Conservation (phyloP, 1,140 invertebrate genomes). For the Trichomalopsis sarcophagae region DNA sequence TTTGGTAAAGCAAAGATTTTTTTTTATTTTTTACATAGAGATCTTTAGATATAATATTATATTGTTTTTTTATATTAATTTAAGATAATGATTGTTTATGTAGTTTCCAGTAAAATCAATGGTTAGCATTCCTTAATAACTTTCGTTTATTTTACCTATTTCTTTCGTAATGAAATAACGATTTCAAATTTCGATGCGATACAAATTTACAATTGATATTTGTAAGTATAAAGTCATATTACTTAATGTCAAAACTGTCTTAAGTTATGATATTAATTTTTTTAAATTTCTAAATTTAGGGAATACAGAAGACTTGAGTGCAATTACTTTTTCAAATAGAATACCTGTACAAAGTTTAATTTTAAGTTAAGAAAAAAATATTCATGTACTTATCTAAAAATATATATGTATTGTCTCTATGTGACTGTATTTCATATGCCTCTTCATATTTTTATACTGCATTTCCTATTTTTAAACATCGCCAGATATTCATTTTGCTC, state of each 20-base stretch:
- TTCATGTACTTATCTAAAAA: conserved; percentile 46
- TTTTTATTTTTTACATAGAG: conserved; percentile 34
- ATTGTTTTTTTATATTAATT: conserved; percentile 38
- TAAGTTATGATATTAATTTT: conserved; percentile 17
- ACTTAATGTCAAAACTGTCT: conserved; percentile 30
- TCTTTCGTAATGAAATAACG: conserved; percentile 2
- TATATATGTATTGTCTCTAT: conserved; percentile 37
- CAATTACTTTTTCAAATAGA: conserved; percentile 49
- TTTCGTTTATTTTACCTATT: neutral
- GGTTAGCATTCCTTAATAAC: conserved; percentile 24
- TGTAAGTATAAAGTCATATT: conserved; percentile 42
- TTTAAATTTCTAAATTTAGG: conserved; percentile 41
- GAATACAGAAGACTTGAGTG: conserved; percentile 50
- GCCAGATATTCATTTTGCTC: neutral
- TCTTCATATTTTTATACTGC: neutral
- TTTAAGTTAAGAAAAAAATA: conserved; percentile 45
- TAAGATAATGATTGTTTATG: conserved; percentile 37
- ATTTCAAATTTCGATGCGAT: conserved; percentile 9
- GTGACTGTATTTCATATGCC: conserved; percentile 37
- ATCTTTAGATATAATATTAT: conserved; percentile 23
- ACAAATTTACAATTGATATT: conserved; percentile 32
- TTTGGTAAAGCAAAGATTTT: conserved; percentile 33
- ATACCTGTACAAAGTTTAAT: conserved; percentile 50
- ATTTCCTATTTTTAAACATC: neutral
- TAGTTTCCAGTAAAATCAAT: conserved; percentile 3